phyloP scores from a whole-genome alignment of 37 sponge, comb jelly and placozoan genomes.

The Lycopodina hypogea region DNA sequence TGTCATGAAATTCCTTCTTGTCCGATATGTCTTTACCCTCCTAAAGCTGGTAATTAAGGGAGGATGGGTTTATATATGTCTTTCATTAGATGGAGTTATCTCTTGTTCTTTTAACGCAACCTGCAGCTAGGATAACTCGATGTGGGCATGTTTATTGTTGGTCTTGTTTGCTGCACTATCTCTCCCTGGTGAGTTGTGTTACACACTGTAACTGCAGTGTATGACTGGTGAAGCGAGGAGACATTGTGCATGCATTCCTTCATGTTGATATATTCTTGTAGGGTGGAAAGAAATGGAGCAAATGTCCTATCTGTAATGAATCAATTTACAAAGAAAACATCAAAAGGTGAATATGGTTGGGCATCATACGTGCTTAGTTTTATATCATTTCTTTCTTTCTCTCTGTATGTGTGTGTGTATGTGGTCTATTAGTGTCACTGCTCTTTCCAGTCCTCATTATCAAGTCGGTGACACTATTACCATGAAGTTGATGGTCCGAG shows the following conservation, averaged over 20 bases:
- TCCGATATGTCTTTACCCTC: slow-evolving; percentile 91
- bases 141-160: slow-evolving; percentile 90
- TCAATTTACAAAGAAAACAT: slow-evolving; percentile 60
- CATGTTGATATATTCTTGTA: not conserved
- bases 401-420: not conserved
- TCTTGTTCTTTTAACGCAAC: no score
- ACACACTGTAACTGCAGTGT: no score
- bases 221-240: no score
- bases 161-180: slow-evolving; percentile 79
- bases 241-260: no score
- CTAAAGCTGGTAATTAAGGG: slow-evolving; percentile 62
- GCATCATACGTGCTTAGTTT: not conserved
- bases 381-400: not conserved
- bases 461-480: slow-evolving; percentile 62
- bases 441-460: slow-evolving; percentile 58
- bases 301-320: slow-evolving; percentile 85
- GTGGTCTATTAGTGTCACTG: slow-evolving; percentile 50
- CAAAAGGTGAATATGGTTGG: slow-evolving; percentile 60
- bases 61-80: no score
- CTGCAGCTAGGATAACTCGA: slow-evolving; percentile 77
- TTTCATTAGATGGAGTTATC: no score
- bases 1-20: slow-evolving; percentile 89
- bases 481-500: slow-evolving; percentile 72
- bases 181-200: slow-evolving; percentile 54
- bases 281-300: slow-evolving; percentile 73